A percentile compares a stretch with the other conserved stretches of the same genome.
Evolutionary conservation across 2,888 invertebrate species (phyloP).

Genomic region (Apotomis capreana): DNA sequence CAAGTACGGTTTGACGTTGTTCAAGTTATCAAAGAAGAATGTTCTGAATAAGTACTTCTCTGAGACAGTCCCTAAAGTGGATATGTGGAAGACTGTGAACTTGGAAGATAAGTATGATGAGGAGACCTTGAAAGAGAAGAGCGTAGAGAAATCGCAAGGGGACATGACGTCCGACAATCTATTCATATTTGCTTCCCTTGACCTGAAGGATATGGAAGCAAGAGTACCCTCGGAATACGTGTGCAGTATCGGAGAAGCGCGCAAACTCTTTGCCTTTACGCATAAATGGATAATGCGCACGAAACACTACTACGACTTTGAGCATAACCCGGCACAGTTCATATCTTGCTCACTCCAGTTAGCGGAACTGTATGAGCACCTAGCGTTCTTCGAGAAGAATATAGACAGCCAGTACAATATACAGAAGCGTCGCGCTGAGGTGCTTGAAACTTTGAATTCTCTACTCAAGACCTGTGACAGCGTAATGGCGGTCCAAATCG

Average conservation of each 20-base stretch:
- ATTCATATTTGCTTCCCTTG: slow-evolving; percentile 66
- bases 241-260: slow-evolving; percentile 73
- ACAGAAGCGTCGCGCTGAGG: slow-evolving; percentile 83
- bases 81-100: slow-evolving; percentile 73
- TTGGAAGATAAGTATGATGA: slow-evolving; percentile 59
- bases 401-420: slow-evolving; percentile 84
- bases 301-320: slow-evolving; percentile 82
- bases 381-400: slow-evolving; percentile 89
- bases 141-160: slow-evolving; percentile 66
- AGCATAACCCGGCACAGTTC: slow-evolving; percentile 83
- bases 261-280: slow-evolving; percentile 80
- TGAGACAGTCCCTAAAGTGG: slow-evolving; percentile 58
- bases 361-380: slow-evolving; percentile 86
- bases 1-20: slow-evolving; percentile 83
- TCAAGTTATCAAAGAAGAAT: slow-evolving; percentile 81
- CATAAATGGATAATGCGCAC: slow-evolving; percentile 85
- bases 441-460: slow-evolving; percentile 82
- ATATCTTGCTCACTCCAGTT: slow-evolving; percentile 84
- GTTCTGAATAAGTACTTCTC: slow-evolving; percentile 72
- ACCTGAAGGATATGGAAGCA: slow-evolving; percentile 68
- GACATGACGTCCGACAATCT: slow-evolving; percentile 60
- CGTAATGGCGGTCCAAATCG: slow-evolving; percentile 81
- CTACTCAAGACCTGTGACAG: slow-evolving; percentile 78
- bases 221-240: slow-evolving; percentile 63
- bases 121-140: slow-evolving; percentile 68